Evolutionary conservation across 2,888 invertebrate genomes (phyloP).

Genomic region (Catocala sponsa): DNA sequence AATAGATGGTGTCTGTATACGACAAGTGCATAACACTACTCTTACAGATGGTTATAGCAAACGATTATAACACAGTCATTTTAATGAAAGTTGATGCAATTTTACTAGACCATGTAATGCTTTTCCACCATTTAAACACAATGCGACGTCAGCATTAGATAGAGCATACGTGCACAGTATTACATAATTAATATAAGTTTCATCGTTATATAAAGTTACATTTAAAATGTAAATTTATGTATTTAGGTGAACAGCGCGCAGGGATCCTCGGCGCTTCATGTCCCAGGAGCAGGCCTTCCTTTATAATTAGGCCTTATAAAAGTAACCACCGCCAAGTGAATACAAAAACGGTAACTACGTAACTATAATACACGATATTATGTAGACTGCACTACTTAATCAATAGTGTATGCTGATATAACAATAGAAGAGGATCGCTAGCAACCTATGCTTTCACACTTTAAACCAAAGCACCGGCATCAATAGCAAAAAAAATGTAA

Average conservation of each 20-base stretch:
- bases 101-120: neutral
- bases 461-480: too few relatives aligned
- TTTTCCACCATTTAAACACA: neutral
- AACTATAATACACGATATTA: neutral
- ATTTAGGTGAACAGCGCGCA: slow-evolving; percentile 14
- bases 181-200: slow-evolving; percentile 3
- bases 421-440: too few relatives aligned
- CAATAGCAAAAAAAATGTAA: too few relatives aligned
- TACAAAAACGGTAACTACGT: neutral
- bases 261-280: slow-evolving; percentile 3
- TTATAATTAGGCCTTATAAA: slow-evolving; percentile 11
- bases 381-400: neutral
- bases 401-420: too few relatives aligned
- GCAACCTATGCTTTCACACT: too few relatives aligned
- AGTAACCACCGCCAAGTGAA: neutral
- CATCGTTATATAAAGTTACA: neutral
- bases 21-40: too few relatives aligned
- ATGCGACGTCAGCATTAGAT: neutral
- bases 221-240: slow-evolving; percentile 15
- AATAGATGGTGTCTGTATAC: too few relatives aligned
- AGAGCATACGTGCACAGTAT: slow-evolving; percentile 11
- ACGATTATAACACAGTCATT: neutral
- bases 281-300: slow-evolving; percentile 7
- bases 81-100: neutral
- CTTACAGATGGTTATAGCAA: neutral